Conservation (phyloP, 2,888 invertebrate species). For the Trichogramma evanescens region DNA sequence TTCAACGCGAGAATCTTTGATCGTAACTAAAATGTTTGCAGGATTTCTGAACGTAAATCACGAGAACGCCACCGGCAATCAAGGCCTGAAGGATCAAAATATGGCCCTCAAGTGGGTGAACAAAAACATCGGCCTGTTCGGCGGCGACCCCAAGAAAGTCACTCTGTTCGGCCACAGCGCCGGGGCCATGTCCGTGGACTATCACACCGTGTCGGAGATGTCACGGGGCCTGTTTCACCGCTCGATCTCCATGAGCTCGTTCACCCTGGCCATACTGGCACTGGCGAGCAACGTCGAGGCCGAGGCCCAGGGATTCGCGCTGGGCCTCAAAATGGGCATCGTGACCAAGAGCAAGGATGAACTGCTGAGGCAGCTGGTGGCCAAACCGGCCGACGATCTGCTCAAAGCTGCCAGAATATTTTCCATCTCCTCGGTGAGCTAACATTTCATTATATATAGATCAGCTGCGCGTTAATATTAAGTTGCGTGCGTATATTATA, state of each 20-base stretch:
- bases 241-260: constrained; percentile 24
- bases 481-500: too few species aligned
- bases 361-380: constrained; percentile 20
- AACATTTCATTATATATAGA: background rate
- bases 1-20: too few species aligned
- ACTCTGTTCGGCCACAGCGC: constrained; percentile 51
- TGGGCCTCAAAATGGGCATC: constrained; percentile 15
- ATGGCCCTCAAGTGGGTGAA: constrained; percentile 50
- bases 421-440: background rate
- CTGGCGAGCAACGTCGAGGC: constrained; percentile 10
- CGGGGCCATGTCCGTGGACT: constrained; percentile 39
- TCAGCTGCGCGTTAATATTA: background rate
- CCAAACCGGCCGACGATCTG: constrained; percentile 21
- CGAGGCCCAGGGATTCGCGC: constrained; percentile 11
- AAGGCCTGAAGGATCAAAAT: constrained; percentile 47
- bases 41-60: constrained; percentile 23
- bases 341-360: constrained; percentile 17
- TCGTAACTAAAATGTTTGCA: too few species aligned
- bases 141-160: constrained; percentile 2
- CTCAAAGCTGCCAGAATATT: background rate
- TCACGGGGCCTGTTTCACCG: constrained; percentile 22
- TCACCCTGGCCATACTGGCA: too few species aligned
- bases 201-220: constrained; percentile 20
- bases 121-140: constrained; percentile 43
- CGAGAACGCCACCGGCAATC: constrained; percentile 24